Percentiles rank a stretch among this genome's conserved stretches.
Conservation (phyloP, 2,113 vertebrate genomes). For the Motacilla alba region DNA sequence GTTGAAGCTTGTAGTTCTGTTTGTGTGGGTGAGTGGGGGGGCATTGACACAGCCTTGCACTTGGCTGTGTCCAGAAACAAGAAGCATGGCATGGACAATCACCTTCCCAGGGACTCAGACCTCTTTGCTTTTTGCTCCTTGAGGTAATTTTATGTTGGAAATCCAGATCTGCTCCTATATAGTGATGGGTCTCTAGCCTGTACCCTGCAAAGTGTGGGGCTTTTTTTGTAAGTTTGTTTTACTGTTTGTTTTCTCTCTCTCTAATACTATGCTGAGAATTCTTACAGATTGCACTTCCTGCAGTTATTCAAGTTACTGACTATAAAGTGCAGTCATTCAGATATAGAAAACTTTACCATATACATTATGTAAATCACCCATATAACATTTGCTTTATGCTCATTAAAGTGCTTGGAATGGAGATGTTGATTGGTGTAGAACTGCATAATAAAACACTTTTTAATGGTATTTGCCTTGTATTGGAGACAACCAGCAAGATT, state of each 20-base stretch:
- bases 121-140: not conserved
- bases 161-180: not conserved
- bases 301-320: not conserved
- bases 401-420: not conserved
- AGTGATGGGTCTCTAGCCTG: not conserved
- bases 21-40: not conserved
- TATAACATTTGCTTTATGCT: not conserved
- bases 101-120: not conserved
- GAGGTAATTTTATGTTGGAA: not conserved
- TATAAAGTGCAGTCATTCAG: not conserved
- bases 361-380: not conserved
- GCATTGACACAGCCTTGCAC: not conserved
- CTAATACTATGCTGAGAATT: not conserved
- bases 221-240: not conserved
- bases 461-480: not conserved
- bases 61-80: not conserved
- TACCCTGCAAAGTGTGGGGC: not conserved
- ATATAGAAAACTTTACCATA: not conserved
- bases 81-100: accelerated
- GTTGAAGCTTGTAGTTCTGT: not conserved
- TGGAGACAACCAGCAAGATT: not conserved
- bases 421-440: not conserved
- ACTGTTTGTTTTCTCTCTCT: not conserved
- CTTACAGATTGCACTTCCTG: not conserved
- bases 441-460: not conserved